phyloP scores from a whole-genome alignment of 2,113 vertebrate genomes.

The Furnarius figulus region DNA sequence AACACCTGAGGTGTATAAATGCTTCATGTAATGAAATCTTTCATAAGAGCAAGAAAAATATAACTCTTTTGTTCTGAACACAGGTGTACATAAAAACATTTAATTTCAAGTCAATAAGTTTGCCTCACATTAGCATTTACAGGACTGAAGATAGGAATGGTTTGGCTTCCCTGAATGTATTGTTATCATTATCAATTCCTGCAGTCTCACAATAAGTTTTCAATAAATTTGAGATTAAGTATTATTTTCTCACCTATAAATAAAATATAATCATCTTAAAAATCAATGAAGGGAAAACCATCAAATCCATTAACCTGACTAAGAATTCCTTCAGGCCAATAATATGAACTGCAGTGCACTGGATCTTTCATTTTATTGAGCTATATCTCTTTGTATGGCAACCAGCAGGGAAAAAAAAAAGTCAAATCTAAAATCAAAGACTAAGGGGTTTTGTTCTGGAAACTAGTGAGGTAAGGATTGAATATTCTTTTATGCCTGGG shows the following conservation, averaged over 20 bases:
- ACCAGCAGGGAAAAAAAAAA: slow-evolving; percentile 75
- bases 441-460: slow-evolving; percentile 69
- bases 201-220: slow-evolving; percentile 75
- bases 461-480: slow-evolving; percentile 68
- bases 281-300: slow-evolving; percentile 85
- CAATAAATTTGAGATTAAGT: slow-evolving; percentile 81
- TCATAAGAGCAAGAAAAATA: slow-evolving; percentile 42
- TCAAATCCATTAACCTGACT: slow-evolving; percentile 81
- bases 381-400: slow-evolving; percentile 86
- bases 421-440: slow-evolving; percentile 87
- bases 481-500: slow-evolving; percentile 78
- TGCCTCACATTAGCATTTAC: slow-evolving; percentile 57
- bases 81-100: slow-evolving; percentile 55
- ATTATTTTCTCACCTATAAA: slow-evolving; percentile 86
- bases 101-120: slow-evolving; percentile 71
- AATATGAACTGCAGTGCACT: slow-evolving; percentile 77
- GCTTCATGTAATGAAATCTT: slow-evolving; percentile 64
- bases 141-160: slow-evolving; percentile 60
- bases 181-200: slow-evolving; percentile 74
- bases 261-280: slow-evolving; percentile 93
- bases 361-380: slow-evolving; percentile 87
- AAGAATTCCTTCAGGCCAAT: slow-evolving; percentile 86
- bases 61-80: slow-evolving; percentile 59
- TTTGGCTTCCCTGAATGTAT: slow-evolving; percentile 64
- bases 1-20: slow-evolving; percentile 61